Evolutionary conservation across 2,113 vertebrate species (phyloP), one percentile per base, ranked within the genome.

Genomic region (Nesogale talazaci): DNA sequence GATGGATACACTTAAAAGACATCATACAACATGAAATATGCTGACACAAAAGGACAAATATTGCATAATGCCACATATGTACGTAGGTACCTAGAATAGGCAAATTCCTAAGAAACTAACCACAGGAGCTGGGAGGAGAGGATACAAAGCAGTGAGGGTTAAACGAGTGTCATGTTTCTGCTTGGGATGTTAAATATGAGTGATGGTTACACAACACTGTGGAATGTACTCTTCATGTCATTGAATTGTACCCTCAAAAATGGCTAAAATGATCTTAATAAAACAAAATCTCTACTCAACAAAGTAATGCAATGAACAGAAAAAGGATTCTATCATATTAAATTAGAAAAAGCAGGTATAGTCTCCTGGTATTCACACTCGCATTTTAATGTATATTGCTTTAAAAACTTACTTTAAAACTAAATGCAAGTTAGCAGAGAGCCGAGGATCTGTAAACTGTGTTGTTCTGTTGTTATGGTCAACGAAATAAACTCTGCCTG

Each of bases 391-490:
- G 22, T 0, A 4, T 3, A 76, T 25, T 70, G 23, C 69, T 88
- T 91, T 2, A 29, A 74, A 96, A 94, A 98, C 99, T 99, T 97
- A 99, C 99, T 99, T 99, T 63, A 99, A 98, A 83, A 99, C 99
- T 96, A 99, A 98, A 98, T 99, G 99, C 94, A 99, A 98, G 98
- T 99, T 99, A 67, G 99, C 99, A 74, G 99, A 99, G 38, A 99
- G 98, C 72, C 99, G 98, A 27, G 99, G 99, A 96, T 99, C 99
- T 67, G 99, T 99, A 98, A 99, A 99, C 96, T 99, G 99, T 74
- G 99, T 99, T 81, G 99, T 99, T 92, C 99, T 98, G 98, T 99
- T 99, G 98, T 99, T 99, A 98, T 99, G 99, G 98, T 99, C 99
- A 74, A 99, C 99, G 95, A 99, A 99, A 98, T 99, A 99, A 98